Base-by-base conservation (phyloP, 2,797 vertebrate genomes). In the Rhinichthys osculus region DNA sequence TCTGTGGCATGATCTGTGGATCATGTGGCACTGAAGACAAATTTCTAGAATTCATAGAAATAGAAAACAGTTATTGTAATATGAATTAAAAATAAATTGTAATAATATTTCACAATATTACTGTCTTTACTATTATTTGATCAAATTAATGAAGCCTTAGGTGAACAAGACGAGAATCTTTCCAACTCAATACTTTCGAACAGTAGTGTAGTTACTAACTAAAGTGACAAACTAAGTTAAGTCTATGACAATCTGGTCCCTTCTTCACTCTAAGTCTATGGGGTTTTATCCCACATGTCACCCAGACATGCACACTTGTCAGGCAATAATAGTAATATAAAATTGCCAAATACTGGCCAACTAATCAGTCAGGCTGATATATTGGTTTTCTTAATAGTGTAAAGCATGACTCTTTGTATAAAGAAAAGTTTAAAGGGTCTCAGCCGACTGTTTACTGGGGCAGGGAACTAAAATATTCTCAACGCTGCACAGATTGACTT, bases 401-500 rank as follows among this genome's bases (percentile, higher is more conserved):
- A 54, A 30, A 77, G 5, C 3, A 54, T 33, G 19, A 4, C 30
- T 35, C 17, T 54, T 21, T 52, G 8, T 23, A 42, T 44, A 79
- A 66, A 33, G 4, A 52, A 52, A 50, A 8, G 14, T 3, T 7
- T 57, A 59, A 71, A 50, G 4, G 1, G 44, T 33, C 30, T 81
- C 13, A 83, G 71, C 40, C 59, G 14, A 27, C 72, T 74, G 72
- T 67, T 44, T 19, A 27, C 72, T 19, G 44, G 30, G 33, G n/a
- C 23, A 66, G 33, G 72, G 35, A 83, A 64, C 40, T 38, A 13
- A 83, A 73, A 76, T 66, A 42, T 17, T 9, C 81, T 33, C 9
- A 33, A 66, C 0, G 3, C 82, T 21, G 44, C 30, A 40, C 23
- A 76, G 72, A 67, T 23, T 27, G 21, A 67, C 16, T 67, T 76